Base-by-base conservation (phyloP, 2,888 invertebrate species). In the Drosophila barbarae region DNA sequence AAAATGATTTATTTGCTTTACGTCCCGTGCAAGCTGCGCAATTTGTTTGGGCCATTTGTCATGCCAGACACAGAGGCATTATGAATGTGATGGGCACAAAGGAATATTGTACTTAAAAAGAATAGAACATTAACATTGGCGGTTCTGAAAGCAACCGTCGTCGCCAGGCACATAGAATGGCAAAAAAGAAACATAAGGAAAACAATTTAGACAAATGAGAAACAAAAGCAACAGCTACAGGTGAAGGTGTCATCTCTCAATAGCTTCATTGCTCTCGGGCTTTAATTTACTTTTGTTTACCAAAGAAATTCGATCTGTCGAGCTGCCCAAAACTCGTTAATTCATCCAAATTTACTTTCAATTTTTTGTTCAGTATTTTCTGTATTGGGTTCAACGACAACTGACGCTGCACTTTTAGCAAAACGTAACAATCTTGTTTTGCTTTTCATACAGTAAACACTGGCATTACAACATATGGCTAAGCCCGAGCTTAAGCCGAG, bases 351-450 rank as follows among this genome's bases (percentile, higher is more conserved):
- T 35, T 55, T 72, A 81, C 82, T 81, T 79, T 84, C 84, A 74
- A 78, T 84, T 84, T 80, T 71, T 41, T 49, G 21, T 21, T 13
- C 13, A 30, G 21, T 32, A 21, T 32, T 47, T 47, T 10, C 38
- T 32, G 18, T 32, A 47, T 32, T 13, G 68, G 65, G 82, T 84
- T 81, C 82, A 81, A 76, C 75, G 84, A 73, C 81, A 69, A 74
- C 79, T 79, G 84, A 79, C 84, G 65, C 54, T 79, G 79, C 79
- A 79, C 82, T 79, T 84, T 79, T 79, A 81, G 82, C 52, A 54
- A 61, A 69, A 28, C 54, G 65, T 65, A 28, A 52, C 65, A 70
- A 64, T 42, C 69, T 64, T 66, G 69, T 57, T 58, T 68, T 42
- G 44, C 41, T 38, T 56, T 66, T 57, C 57, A 30, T 49, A 56